Evolutionary conservation across 2,888 invertebrate genomes (phyloP).

Genomic region (Copidosoma aretas): DNA sequence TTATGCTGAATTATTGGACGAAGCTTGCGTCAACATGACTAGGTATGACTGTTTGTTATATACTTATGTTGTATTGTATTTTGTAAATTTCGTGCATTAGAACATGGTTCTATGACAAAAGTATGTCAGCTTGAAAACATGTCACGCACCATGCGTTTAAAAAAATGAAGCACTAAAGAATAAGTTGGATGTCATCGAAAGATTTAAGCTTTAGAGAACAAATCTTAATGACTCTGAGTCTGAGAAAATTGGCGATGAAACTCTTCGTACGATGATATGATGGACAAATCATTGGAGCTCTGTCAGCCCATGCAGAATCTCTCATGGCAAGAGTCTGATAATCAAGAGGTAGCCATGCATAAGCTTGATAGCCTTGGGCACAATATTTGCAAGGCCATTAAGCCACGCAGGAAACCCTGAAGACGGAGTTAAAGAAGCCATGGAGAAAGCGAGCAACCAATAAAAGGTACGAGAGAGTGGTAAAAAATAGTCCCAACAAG

Average conservation of each 20-base stretch:
- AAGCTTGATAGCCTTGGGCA: constrained; percentile 89
- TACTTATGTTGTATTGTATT: constrained; percentile 58
- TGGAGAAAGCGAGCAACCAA: constrained; percentile 84
- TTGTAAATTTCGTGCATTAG: constrained; percentile 58
- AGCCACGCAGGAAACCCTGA: constrained; percentile 86
- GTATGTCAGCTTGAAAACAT: constrained; percentile 78
- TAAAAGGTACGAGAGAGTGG: constrained; percentile 79
- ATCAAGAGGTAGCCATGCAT: constrained; percentile 93
- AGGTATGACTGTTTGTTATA: constrained; percentile 58
- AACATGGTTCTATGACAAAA: constrained; percentile 64
- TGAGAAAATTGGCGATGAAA: constrained; percentile 91
- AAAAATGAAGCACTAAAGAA: constrained; percentile 84
- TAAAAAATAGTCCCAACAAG: constrained; percentile 78
- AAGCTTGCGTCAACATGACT: constrained; percentile 99
- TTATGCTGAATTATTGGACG: constrained; percentile 98
- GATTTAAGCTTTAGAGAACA: constrained; percentile 83
- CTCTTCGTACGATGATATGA: constrained; percentile 97
- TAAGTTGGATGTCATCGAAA: constrained; percentile 80
- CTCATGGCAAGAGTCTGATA: constrained; percentile 91
- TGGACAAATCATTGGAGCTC: constrained; percentile 87
- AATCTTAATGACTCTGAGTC: constrained; percentile 91
- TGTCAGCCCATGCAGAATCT: constrained; percentile 93
- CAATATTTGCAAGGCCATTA: constrained; percentile 89
- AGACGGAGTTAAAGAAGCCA: constrained; percentile 84
- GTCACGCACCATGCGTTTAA: constrained; percentile 73